Conservation (phyloP, 2,888 invertebrate species). For the Cinara cedri region DNA sequence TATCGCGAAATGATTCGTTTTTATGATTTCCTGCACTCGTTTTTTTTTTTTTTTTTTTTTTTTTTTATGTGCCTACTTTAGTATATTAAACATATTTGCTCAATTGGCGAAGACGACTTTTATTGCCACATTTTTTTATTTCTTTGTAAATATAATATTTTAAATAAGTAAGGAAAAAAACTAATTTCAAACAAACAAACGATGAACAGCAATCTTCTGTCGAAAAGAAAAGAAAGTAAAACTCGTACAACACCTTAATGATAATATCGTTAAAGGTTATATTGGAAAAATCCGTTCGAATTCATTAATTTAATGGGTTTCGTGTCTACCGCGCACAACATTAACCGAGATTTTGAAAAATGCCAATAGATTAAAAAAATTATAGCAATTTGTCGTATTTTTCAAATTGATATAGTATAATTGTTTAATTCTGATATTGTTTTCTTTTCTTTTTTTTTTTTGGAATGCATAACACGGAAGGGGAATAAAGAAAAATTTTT, state of each 20-base stretch:
- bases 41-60: no score
- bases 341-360: neutral
- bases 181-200: neutral
- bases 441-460: no score
- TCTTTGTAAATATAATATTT: no score
- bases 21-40: neutral
- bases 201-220: neutral
- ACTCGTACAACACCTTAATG: neutral
- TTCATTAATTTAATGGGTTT: constrained; percentile 9
- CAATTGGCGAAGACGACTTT: neutral
- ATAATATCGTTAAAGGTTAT: neutral
- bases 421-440: no score
- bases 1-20: no score
- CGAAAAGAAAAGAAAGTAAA: neutral
- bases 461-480: no score
- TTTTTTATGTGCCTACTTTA: neutral
- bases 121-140: neutral
- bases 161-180: neutral
- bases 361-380: neutral
- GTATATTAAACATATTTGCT: neutral
- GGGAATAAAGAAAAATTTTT: no score
- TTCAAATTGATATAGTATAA: neutral
- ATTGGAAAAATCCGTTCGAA: neutral
- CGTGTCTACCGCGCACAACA: neutral
- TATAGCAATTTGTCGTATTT: neutral